Percentiles rank a stretch among this genome's conserved stretches.
These are phyloP conservation scores for Florisuga fusca DNA, from an alignment of 2,797 vertebrate species.

Conservation along the genomic window DNA sequence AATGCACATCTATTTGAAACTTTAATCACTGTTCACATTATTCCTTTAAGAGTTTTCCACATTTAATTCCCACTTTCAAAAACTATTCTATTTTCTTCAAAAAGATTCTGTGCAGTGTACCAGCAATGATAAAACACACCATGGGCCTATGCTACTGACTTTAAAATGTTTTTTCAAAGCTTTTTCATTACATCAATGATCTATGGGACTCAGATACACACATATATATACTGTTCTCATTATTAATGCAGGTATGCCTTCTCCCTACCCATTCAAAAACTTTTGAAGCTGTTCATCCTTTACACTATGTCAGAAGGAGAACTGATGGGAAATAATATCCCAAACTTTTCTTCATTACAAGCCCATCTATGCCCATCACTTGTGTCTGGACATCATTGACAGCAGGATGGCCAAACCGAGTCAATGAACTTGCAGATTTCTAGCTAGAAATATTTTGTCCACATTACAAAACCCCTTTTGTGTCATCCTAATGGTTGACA, in stretches of 20 bases:
- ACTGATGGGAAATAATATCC: neutral
- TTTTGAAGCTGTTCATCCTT: neutral
- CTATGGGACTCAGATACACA: neutral
- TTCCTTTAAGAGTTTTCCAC: neutral
- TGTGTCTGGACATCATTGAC: neutral
- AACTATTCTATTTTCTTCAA: neutral
- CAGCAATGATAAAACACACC: neutral
- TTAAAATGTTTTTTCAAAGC: neutral
- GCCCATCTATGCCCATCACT: neutral
- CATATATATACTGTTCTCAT: neutral
- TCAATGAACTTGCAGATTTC: neutral
- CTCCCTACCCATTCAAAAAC: neutral
- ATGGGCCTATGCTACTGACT: neutral
- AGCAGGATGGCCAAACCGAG: rapidly evolving
- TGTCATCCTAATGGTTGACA: neutral
- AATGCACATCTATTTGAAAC: neutral
- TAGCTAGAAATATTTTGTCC: neutral
- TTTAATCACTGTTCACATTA: neutral
- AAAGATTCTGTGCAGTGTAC: neutral
- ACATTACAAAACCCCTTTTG: neutral
- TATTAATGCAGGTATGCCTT: neutral
- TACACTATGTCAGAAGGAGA: neutral
- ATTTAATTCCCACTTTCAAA: neutral
- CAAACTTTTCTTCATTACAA: neutral
- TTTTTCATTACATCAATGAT: neutral